A percentile compares a stretch with the other conserved stretches of the same genome.
These are phyloP conservation scores for Embidobia sp. DNA, from an alignment of 2,888 invertebrate species.

Conservation along the genomic window DNA sequence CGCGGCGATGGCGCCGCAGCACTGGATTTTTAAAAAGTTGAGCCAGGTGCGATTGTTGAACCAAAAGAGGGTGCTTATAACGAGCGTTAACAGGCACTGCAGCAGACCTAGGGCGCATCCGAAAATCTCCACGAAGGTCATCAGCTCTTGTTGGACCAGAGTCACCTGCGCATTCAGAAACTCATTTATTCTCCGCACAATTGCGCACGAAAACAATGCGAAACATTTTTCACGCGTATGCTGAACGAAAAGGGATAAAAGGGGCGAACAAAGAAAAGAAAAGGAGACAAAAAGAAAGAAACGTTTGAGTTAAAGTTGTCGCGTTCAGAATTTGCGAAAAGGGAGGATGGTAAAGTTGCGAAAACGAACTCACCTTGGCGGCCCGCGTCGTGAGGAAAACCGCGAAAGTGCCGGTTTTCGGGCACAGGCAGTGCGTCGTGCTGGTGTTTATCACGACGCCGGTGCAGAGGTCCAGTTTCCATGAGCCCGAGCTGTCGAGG, in stretches of 20 bases:
- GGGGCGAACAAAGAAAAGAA: constrained; percentile 5
- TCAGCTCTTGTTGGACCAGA: constrained; percentile 73
- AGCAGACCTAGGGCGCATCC: constrained; percentile 83
- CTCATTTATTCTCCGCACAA: constrained; percentile 21
- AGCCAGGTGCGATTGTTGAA: constrained; percentile 83
- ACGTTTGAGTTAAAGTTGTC: constrained; percentile 29
- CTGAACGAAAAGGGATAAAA: not conserved
- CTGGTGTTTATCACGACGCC: constrained; percentile 73
- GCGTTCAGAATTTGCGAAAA: too few relatives aligned
- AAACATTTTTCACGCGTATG: not conserved
- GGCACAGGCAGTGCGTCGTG: constrained; percentile 84
- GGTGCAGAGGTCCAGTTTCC: constrained; percentile 85
- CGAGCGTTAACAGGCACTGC: constrained; percentile 82
- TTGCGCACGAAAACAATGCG: not conserved
- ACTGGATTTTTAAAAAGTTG: constrained; percentile 87
- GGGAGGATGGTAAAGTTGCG: too few relatives aligned
- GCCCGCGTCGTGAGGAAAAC: constrained; percentile 84
- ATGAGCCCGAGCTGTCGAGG: constrained; percentile 82
- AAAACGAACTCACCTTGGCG: constrained; percentile 73
- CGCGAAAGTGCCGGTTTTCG: constrained; percentile 85
- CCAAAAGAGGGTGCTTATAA: constrained; percentile 82
- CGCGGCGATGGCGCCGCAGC: constrained; percentile 87
- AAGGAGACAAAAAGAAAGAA: constrained; percentile 1
- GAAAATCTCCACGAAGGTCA: constrained; percentile 81
- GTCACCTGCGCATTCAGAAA: constrained; percentile 73